Conservation (phyloP, 2,797 vertebrate species). For the Leptatherina wallacei region DNA sequence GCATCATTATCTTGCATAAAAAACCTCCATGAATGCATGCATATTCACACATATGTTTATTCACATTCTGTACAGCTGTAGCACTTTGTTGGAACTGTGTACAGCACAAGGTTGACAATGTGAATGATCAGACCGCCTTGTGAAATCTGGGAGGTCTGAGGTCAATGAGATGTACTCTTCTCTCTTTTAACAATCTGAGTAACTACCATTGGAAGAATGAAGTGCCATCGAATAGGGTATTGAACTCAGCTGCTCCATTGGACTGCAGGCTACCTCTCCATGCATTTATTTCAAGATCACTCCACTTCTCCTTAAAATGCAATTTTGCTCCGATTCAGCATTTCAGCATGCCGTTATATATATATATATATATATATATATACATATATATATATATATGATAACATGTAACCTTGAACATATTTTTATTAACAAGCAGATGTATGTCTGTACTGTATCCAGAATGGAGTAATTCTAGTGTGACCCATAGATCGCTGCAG, state of each 20-base stretch:
- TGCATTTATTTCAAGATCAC: slow-evolving; percentile 16
- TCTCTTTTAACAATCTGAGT: slow-evolving; percentile 29
- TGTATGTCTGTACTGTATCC: background rate
- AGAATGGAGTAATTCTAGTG: background rate
- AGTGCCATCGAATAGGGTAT: slow-evolving; percentile 23
- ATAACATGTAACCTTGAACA: too few species aligned
- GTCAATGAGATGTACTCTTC: slow-evolving; percentile 24
- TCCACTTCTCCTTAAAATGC: slow-evolving; percentile 1
- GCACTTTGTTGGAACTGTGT: slow-evolving; percentile 2
- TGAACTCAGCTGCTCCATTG: slow-evolving; percentile 22
- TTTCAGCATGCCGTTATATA: too few species aligned
- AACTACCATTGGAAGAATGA: slow-evolving; percentile 21
- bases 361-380: too few species aligned
- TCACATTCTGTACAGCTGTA: slow-evolving; percentile 3
- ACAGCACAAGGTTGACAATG: slow-evolving; percentile 19
- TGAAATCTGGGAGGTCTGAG: slow-evolving; percentile 24
- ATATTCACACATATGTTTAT: slow-evolving; percentile 27
- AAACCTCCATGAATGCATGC: slow-evolving; percentile 20
- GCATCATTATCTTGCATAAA: slow-evolving; percentile 10
- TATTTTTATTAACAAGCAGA: too few species aligned
- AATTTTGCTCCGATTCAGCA: slow-evolving; percentile 3
- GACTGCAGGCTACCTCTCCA: slow-evolving; percentile 4
- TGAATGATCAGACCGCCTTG: slow-evolving; percentile 10
- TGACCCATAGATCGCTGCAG: background rate
- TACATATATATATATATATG: too few species aligned